phyloP scores from a whole-genome alignment of 2,888 invertebrate species.

The Perizoma affinitatum region DNA sequence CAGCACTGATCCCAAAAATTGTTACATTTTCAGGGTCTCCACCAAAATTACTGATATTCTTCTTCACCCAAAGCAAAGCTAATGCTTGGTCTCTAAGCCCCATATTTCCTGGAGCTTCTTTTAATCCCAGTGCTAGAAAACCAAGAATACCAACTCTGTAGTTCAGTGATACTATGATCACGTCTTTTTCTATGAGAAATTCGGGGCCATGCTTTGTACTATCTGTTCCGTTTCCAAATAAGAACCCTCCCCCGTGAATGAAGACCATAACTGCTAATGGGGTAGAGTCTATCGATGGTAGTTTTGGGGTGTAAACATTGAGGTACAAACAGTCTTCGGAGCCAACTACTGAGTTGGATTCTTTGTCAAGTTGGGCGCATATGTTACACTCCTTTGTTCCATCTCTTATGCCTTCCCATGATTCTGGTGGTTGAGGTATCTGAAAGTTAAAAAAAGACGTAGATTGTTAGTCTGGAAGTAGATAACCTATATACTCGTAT shows the following conservation, averaged over 20 bases:
- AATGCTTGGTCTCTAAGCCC: constrained; percentile 80
- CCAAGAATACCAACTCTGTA: constrained; percentile 76
- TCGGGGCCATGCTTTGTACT: constrained; percentile 69
- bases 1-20: constrained; percentile 82
- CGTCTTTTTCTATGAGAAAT: constrained; percentile 69
- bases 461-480: no score
- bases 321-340: constrained; percentile 87
- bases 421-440: constrained; percentile 65
- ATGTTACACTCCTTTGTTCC: constrained; percentile 85
- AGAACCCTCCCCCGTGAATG: constrained; percentile 77
- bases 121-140: constrained; percentile 66
- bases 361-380: constrained; percentile 86
- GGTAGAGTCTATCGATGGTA: constrained; percentile 47
- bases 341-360: constrained; percentile 78
- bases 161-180: constrained; percentile 72
- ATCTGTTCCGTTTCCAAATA: constrained; percentile 73
- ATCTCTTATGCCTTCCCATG: constrained; percentile 86
- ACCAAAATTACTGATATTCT: constrained; percentile 74
- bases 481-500: no score
- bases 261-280: constrained; percentile 74
- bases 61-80: constrained; percentile 79
- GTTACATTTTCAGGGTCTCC: constrained; percentile 79
- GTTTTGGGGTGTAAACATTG: constrained; percentile 86
- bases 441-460: constrained; percentile 43
- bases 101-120: constrained; percentile 78